Evolutionary conservation across 2,113 vertebrate genomes (phyloP).

Genomic region (Gracilinanus agilis): DNA sequence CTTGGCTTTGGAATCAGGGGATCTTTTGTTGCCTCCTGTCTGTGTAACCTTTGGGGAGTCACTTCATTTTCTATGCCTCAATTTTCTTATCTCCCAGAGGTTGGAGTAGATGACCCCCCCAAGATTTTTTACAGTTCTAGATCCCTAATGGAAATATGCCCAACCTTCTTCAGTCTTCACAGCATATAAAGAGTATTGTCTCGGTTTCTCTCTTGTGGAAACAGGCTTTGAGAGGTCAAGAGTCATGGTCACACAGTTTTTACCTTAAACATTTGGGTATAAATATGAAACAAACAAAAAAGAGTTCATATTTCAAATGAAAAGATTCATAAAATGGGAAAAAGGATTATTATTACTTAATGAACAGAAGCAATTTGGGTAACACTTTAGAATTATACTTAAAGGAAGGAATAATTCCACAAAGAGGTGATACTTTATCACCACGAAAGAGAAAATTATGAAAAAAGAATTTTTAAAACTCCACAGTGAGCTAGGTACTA

Average conservation of each 20-base stretch:
- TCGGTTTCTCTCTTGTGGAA: background rate
- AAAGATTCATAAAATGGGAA: slow-evolving; percentile 51
- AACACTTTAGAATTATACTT: slow-evolving; percentile 32
- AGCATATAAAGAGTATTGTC: background rate
- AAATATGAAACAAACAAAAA: slow-evolving; percentile 51
- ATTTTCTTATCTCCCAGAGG: background rate
- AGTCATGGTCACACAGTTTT: background rate
- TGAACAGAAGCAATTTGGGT: slow-evolving; percentile 42
- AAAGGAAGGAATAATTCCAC: slow-evolving; percentile 25
- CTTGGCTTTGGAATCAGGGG: background rate
- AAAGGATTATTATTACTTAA: slow-evolving; percentile 28
- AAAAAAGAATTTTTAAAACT: slow-evolving; percentile 27
- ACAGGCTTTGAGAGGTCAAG: background rate
- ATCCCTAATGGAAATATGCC: background rate
- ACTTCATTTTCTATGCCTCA: background rate
- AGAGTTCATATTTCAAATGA: slow-evolving; percentile 53
- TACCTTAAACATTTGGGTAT: slow-evolving; percentile 33
- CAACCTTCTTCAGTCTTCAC: background rate
- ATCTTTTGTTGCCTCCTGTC: background rate
- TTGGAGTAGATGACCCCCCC: background rate
- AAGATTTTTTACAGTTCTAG: background rate
- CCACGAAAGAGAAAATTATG: slow-evolving; percentile 30
- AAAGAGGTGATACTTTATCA: slow-evolving; percentile 23
- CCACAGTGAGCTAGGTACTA: background rate
- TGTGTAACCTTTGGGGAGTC: background rate